phyloP scores from a whole-genome alignment of 2,888 invertebrate genomes.

The Lissonota sp. region DNA sequence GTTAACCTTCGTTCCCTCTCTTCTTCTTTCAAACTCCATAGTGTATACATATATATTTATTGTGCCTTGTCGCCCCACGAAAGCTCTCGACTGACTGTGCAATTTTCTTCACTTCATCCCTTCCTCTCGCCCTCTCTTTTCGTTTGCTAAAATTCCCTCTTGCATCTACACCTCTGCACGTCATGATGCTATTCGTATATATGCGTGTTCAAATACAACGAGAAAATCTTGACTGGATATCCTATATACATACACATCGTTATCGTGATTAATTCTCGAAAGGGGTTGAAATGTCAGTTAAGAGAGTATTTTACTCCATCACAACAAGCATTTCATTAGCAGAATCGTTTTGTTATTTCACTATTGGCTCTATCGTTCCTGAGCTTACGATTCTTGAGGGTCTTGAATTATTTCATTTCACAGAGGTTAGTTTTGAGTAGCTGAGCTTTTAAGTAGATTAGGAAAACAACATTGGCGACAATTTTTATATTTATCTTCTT shows the following conservation, averaged over 20 bases:
- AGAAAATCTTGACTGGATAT: neutral
- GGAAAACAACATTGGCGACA: too few relatives aligned
- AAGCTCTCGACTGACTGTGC: conserved; percentile 39
- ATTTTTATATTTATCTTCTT: too few relatives aligned
- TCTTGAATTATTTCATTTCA: too few relatives aligned
- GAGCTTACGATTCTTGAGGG: too few relatives aligned
- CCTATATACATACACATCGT: neutral
- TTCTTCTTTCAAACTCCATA: conserved; percentile 21
- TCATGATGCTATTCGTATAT: neutral
- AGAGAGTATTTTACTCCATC: neutral
- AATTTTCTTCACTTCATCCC: conserved; percentile 58
- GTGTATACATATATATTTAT: neutral
- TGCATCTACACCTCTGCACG: conserved; percentile 6
- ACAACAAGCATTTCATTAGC: neutral
- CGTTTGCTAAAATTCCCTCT: conserved; percentile 3
- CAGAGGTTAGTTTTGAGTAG: too few relatives aligned
- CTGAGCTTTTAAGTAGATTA: too few relatives aligned
- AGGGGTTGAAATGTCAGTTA: neutral
- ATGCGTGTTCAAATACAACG: neutral
- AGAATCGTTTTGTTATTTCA: neutral
- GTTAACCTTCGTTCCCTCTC: neutral
- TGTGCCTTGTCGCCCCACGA: conserved; percentile 20
- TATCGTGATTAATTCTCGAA: neutral
- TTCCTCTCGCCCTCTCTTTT: conserved; percentile 2
- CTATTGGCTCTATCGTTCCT: too few relatives aligned